phyloP scores from a whole-genome alignment of 35 echinoderm and acorn worm species.

The Chiridota heheva region DNA sequence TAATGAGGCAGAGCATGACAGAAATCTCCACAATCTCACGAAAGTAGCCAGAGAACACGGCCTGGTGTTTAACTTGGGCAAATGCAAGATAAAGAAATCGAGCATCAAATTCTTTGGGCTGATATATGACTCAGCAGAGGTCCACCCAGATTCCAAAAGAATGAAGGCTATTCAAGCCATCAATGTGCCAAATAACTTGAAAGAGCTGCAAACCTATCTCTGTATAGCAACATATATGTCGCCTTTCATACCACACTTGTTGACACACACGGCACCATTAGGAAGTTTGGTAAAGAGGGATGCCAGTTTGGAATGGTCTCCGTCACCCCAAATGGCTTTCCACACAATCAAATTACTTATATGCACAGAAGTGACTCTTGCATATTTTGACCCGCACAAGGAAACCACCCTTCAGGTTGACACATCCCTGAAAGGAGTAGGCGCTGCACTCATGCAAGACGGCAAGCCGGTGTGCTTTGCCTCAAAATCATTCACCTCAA shows the following conservation, averaged over 20 bases:
- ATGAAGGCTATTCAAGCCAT: background rate
- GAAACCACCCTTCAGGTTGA: constrained; percentile 51
- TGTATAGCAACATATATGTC: constrained; percentile 8
- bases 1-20: constrained; percentile 40
- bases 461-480: constrained; percentile 32
- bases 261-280: no score
- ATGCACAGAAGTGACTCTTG: background rate
- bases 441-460: background rate
- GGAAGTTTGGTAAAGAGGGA: no score
- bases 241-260: background rate
- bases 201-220: constrained; percentile 26
- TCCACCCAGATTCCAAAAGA: constrained; percentile 28
- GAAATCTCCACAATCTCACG: constrained; percentile 45
- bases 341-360: background rate
- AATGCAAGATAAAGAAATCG: constrained; percentile 43
- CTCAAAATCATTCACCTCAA: constrained; percentile 42
- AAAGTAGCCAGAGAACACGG: constrained; percentile 41
- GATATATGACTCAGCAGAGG: constrained; percentile 27
- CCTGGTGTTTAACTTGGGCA: constrained; percentile 40
- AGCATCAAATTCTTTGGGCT: constrained; percentile 49
- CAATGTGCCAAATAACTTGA: background rate
- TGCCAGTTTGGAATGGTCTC: background rate
- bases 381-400: constrained; percentile 65
- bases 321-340: background rate
- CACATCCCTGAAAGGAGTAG: constrained; percentile 17